Evolutionary conservation across 2,797 vertebrate genomes (phyloP), one percentile per base, ranked within the genome.

Genomic region (Aplochiton taeniatus): DNA sequence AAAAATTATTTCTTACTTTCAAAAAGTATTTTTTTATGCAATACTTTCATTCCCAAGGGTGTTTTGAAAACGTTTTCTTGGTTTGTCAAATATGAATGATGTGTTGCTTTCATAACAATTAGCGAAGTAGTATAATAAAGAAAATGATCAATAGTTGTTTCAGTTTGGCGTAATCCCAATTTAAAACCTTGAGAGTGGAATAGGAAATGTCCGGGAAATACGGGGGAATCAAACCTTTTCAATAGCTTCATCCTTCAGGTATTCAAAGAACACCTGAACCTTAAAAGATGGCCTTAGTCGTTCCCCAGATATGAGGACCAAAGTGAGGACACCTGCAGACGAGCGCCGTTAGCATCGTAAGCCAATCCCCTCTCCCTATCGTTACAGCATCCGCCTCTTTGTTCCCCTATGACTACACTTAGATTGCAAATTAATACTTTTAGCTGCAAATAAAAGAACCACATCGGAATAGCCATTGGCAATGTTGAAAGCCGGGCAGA

Each of bases 351-450:
- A 31, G 58, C 18, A 48, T 44, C 19, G n/a, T 11, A 42, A 10
- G 12, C 45, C 4, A 13, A 45, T 58, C 16, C 14, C 10, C 31
- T 9, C 14, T 7, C 50, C 42, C 17, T 53, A 20, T 63, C 42
- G 44, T 18, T 51, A 62, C 48, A 4, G n/a, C 5, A 16, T 17
- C 7, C 10, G 20, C 46, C 58, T 56, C 18, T 63, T 59, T 46
- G 43, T 48, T 44, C 44, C 57, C 48, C 14, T 61, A 55, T n/a
- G n/a, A 54, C 46, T 46, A 57, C 63, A 46, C n/a, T 68, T 51
- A 14, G 50, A 65, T 63, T n/a, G 48, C 41, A 51, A 57, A 58
- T 58, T 48, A 55, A 53, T 49, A 46, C 18, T 61, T 67, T 61
- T 6, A 51, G 46, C 66, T 61, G 9, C 1, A 41, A 62, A 45